Conservation (phyloP, 2,797 vertebrate species). For the Sebastes wilsoni region DNA sequence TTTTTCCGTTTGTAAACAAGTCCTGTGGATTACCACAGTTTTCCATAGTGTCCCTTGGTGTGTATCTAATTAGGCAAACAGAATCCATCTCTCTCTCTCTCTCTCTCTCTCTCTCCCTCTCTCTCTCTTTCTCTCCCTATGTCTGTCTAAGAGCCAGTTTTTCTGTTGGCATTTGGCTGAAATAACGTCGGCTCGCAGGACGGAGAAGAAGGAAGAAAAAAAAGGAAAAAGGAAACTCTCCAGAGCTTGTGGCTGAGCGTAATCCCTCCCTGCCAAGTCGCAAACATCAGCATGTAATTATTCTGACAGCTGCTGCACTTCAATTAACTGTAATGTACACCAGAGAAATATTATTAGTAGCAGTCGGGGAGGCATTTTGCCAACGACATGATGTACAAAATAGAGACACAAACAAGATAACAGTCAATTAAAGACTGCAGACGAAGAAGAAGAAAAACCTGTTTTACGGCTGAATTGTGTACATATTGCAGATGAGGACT, state of each 20-base stretch:
- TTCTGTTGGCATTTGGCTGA: constrained; percentile 69
- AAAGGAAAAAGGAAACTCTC: constrained; percentile 53
- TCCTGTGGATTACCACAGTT: constrained; percentile 21
- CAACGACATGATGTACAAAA: constrained; percentile 61
- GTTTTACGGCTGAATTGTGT: neutral
- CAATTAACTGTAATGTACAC: constrained; percentile 82
- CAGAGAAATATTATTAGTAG: constrained; percentile 78
- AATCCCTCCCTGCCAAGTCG: constrained; percentile 73
- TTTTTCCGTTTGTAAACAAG: constrained; percentile 30
- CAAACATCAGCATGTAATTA: constrained; percentile 83
- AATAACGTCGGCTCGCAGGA: constrained; percentile 53
- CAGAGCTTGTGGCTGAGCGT: constrained; percentile 73
- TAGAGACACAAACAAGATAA: constrained; percentile 57
- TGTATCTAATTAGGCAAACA: constrained; percentile 48
- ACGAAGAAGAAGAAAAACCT: constrained; percentile 1
- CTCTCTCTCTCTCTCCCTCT: constrained; percentile 35
- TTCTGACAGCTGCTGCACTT: constrained; percentile 83
- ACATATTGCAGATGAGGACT: neutral
- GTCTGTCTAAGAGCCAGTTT: constrained; percentile 44
- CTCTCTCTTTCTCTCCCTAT: constrained; percentile 10
- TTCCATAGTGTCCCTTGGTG: constrained; percentile 46
- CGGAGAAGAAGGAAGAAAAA: constrained; percentile 9
- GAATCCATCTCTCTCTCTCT: constrained; percentile 40
- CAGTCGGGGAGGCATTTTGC: constrained; percentile 53
- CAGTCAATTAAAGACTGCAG: constrained; percentile 28